Percentiles rank a stretch among this genome's conserved stretches.
Evolutionary conservation across 2,888 invertebrate species (phyloP).

Genomic region (Junonia oenone): DNA sequence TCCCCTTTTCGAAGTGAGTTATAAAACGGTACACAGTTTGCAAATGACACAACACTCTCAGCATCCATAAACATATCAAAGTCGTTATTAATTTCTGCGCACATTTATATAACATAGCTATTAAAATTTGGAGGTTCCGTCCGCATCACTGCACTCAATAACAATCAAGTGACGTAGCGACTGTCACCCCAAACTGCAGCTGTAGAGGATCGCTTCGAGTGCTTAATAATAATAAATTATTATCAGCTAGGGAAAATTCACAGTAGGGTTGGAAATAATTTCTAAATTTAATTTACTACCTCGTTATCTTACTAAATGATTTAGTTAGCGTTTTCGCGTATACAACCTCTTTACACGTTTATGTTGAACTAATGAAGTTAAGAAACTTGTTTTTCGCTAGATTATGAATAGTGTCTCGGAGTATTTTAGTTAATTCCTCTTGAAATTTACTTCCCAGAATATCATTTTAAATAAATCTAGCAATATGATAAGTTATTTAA

Average conservation of each 20-base stretch:
- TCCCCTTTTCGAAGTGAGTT: too few species aligned
- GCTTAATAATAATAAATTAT: not conserved
- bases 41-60: too few species aligned
- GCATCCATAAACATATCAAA: not conserved
- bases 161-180: not conserved
- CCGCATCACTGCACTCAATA: constrained; percentile 1
- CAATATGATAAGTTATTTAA: too few species aligned
- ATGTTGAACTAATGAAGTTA: not conserved
- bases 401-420: not conserved
- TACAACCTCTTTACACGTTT: not conserved
- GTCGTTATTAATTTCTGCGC: not conserved
- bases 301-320: not conserved
- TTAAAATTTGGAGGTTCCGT: not conserved
- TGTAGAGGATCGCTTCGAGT: not conserved
- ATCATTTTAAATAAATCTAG: too few species aligned
- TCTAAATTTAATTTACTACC: not conserved
- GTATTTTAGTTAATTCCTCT: not conserved
- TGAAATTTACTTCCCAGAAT: too few species aligned
- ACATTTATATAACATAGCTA: not conserved
- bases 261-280: not conserved
- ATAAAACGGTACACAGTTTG: too few species aligned
- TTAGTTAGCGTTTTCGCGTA: too few species aligned
- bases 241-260: not conserved
- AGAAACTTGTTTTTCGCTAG: not conserved
- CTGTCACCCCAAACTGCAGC: not conserved